Percentiles rank a stretch among this genome's conserved stretches.
phyloP scores from a whole-genome alignment of 2,888 invertebrate genomes.

The Tribolium freemani region DNA sequence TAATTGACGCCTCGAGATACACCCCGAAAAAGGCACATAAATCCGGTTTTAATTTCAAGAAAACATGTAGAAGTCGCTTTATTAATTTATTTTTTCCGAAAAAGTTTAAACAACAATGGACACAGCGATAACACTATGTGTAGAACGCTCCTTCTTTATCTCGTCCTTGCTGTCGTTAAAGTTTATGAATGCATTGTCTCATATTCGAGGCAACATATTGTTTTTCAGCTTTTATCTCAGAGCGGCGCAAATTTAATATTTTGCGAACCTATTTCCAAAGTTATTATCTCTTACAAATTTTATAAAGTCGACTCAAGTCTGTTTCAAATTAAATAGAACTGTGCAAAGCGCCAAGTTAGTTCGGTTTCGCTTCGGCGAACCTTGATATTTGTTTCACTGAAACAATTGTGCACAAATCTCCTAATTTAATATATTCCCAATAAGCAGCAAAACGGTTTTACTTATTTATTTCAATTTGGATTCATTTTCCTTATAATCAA shows the following conservation, averaged over 20 bases:
- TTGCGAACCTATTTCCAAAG: background rate
- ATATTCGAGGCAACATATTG: background rate
- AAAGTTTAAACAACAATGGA: background rate
- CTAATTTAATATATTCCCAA: no score
- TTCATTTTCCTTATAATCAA: no score
- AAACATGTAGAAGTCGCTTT: no score
- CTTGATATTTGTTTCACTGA: background rate
- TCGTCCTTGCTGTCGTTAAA: background rate
- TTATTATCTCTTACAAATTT: background rate
- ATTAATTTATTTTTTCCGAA: background rate
- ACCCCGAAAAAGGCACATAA: background rate
- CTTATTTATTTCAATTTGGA: no score
- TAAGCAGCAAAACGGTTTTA: no score
- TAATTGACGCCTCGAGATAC: conserved; percentile 20
- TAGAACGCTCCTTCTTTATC: background rate
- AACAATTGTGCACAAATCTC: background rate
- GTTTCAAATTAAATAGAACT: background rate
- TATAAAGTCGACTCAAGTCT: background rate
- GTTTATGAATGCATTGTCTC: conserved; percentile 1
- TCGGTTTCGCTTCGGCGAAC: background rate
- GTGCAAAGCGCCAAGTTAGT: background rate
- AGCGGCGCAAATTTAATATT: background rate
- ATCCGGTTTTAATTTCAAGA: background rate
- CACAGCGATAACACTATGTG: background rate
- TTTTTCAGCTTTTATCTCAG: background rate